Conservation (phyloP, 1,140 invertebrate genomes). For the Lucilia cuprina region DNA sequence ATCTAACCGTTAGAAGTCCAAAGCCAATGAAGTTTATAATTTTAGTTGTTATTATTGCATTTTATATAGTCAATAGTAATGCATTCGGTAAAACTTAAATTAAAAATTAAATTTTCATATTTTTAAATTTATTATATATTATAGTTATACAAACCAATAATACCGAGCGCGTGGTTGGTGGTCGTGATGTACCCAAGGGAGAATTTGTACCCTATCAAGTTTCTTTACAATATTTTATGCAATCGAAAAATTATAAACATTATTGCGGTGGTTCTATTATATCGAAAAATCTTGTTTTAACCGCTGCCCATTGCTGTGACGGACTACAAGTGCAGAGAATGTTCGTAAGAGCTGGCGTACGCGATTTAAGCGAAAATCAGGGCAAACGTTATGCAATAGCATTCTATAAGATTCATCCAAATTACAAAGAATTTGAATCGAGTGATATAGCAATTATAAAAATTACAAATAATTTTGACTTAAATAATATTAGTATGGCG, state of each 20-base stretch:
- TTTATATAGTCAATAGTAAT: neutral
- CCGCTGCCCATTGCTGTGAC: constrained; percentile 61
- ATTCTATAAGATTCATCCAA: constrained; percentile 48
- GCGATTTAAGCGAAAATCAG: constrained; percentile 55
- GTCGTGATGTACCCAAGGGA: constrained; percentile 45
- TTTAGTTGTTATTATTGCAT: neutral
- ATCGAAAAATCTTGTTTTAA: constrained; percentile 51
- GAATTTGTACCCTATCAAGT: constrained; percentile 56
- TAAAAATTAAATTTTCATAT: no score
- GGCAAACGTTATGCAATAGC: constrained; percentile 51
- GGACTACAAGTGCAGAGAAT: constrained; percentile 51
- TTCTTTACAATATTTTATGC: constrained; percentile 50
- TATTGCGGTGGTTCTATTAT: constrained; percentile 63
- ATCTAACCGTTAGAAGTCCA: neutral
- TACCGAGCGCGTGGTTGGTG: constrained; percentile 50
- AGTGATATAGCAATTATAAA: constrained; percentile 57
- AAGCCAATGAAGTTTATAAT: neutral
- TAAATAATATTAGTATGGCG: constrained; percentile 45
- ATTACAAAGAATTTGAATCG: constrained; percentile 51
- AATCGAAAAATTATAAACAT: constrained; percentile 44
- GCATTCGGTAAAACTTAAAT: neutral
- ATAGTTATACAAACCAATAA: neutral
- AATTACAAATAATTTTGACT: constrained; percentile 44
- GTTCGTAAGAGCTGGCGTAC: constrained; percentile 63
- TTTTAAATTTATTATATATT: neutral